A percentile compares a stretch with the other conserved stretches of the same genome.
phyloP scores from a whole-genome alignment of 2,888 invertebrate species.

The Apocheima hispidaria region DNA sequence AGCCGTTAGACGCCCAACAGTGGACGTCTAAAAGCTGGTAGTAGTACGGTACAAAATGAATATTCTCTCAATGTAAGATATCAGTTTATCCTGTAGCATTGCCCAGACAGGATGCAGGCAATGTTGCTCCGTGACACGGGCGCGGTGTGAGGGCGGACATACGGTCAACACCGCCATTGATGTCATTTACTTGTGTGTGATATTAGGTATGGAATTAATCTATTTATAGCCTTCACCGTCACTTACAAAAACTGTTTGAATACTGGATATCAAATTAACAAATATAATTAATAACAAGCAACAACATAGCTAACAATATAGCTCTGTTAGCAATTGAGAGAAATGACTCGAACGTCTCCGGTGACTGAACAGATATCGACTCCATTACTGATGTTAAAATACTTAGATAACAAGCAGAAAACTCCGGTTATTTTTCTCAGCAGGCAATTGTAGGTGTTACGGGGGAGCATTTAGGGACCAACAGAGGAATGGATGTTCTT shows the following conservation, averaged over 20 bases:
- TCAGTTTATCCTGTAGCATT: slow-evolving; percentile 11
- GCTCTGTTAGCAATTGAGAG: too few relatives aligned
- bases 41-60: too few relatives aligned
- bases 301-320: too few relatives aligned
- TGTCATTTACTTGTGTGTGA: neutral
- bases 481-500: neutral
- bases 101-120: slow-evolving; percentile 36
- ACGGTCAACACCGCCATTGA: neutral
- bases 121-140: slow-evolving; percentile 37
- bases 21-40: too few relatives aligned
- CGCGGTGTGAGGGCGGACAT: slow-evolving; percentile 36
- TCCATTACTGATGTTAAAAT: neutral
- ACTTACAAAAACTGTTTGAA: neutral
- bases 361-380: too few relatives aligned
- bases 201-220: neutral
- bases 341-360: too few relatives aligned
- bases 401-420: slow-evolving; percentile 1
- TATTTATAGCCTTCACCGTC: neutral
- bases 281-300: too few relatives aligned
- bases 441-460: neutral
- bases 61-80: too few relatives aligned
- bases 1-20: too few relatives aligned
- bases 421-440: neutral
- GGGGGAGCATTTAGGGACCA: neutral
- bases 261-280: too few relatives aligned